Evolutionary conservation across 1,140 invertebrate genomes (phyloP), one percentile per base, ranked within the genome.

Genomic region (Steinernema khuongi): DNA sequence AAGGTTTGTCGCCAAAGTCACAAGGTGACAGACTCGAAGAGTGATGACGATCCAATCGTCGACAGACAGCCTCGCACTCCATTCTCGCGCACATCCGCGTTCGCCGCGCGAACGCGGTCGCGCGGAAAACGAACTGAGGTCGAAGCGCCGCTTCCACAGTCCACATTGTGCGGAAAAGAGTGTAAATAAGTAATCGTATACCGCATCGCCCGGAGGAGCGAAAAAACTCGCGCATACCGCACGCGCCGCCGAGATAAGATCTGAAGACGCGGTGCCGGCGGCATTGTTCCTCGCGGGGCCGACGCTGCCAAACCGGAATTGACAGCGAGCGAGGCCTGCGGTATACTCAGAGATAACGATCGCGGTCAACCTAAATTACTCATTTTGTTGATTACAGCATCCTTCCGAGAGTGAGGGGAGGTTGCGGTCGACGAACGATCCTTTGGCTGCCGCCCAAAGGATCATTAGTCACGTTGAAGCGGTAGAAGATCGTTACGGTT

Each of bases 351-450:
- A 60, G 50, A 60, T 60, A 60, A 60, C 50, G 14, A 60, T 60
- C 50, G 50, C 50, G 50, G 50, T 60, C 50, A 60, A 60, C 50
- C 50, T 60, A 60, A 60, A 60, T 60, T 60, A 60, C 50, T 60
- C 50, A 60, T 60, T 60, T 60, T 60, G 50, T 60, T 60, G 50
- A 60, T 60, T 60, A 60, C 50, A 60, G 11, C 50, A 22, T 22
- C 19, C 26, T 17, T 14, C 50, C 14, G 14, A 22, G 26, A 60
- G 26, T 60, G 50, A 60, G 50, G 50, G 26, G 22, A 60, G 50
- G 50, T 60, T 60, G 4, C 50, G 4, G 50, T 7, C 14, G 14
- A 22, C 50, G 26, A 22, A 17, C 11, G 2, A 11, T 26, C 22
- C 7, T n/a, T 60, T 60, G 50, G 50, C 50, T 4, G 50, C 50